Base-by-base conservation (phyloP, 2,888 invertebrate species). In the Laspeyria flexula region DNA sequence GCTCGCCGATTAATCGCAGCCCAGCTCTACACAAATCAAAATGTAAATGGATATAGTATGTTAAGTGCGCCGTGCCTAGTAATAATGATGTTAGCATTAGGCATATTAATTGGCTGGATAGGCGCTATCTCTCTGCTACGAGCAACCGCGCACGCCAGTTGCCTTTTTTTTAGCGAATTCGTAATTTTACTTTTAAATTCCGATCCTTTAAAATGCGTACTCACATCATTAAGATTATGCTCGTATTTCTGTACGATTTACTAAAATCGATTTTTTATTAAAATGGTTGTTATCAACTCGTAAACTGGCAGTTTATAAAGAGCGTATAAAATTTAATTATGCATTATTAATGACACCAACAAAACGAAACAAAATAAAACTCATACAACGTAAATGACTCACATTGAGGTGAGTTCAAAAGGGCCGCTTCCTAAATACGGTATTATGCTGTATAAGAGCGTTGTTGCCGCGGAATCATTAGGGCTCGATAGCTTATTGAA, bases 61-160 rank as follows among this genome's bases (percentile, higher is more conserved):
- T 87, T 90, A 90, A 91, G 90, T 88, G 88, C 88, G 84, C 86
- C 79, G 78, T 81, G 85, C 83, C 88, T 83, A 83, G 90, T 91
- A 92, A 92, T 92, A 92, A 92, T 91, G 91, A 92, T 92, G 91
- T 92, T 92, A 90, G 91, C 91, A 92, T 92, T 92, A 92, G 90
- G 88, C 88, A 90, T 91, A 91, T 92, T 91, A 91, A 92, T 91
- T 90, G 90, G 81, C 77, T 78, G 83, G 85, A 88, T 88, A 85
- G 83, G 81, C 81, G 85, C 85, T 88, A 90, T 90, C 90, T 87
- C 80, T 81, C 65, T 73, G 64, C 71, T 72, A 68, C 76, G 73
- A 77, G 80, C 75, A 76, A 77, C 83, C 77, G 79, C 75, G 81
- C 80, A 80, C 79, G 83, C 85, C 70, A 77, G 77, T 75, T 68